Conservation (phyloP, 30 jellyfish, hydroid and myxozoan genomes). For the Turritopsis rubra region DNA sequence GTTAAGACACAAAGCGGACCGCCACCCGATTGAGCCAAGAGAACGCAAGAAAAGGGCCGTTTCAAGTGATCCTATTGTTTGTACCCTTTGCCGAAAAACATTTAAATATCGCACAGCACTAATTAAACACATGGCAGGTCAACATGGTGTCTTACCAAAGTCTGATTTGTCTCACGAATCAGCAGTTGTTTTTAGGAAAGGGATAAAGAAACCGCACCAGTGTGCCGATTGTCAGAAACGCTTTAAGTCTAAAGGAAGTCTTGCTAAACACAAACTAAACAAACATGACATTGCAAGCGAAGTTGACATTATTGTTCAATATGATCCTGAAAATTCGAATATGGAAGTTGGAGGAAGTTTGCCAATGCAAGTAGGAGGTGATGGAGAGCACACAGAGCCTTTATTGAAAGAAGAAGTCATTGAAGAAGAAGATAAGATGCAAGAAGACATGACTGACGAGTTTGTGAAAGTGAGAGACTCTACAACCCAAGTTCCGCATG, state of each 20-base stretch:
- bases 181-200: constrained; percentile 29
- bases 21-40: constrained; percentile 36
- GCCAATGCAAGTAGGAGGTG: not conserved
- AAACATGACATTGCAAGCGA: constrained; percentile 26
- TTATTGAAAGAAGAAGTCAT: not conserved
- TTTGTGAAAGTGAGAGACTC: not conserved
- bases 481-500: not conserved
- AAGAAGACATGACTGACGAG: not conserved
- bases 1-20: constrained; percentile 27
- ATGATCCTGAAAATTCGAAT: not conserved
- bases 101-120: constrained; percentile 32
- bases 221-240: constrained; percentile 26
- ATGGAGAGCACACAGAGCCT: not conserved
- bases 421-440: not conserved
- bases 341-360: not conserved
- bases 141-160: constrained; percentile 32
- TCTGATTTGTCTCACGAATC: constrained; percentile 3
- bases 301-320: not conserved
- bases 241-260: constrained; percentile 21
- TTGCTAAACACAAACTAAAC: constrained; percentile 23
- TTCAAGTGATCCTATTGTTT: constrained; percentile 19
- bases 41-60: constrained; percentile 37
- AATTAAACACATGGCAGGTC: constrained; percentile 38
- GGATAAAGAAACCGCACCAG: constrained; percentile 23
- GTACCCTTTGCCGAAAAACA: constrained; percentile 27